These are phyloP conservation scores for Teinopalpus imperialis DNA, from an alignment of 2,888 invertebrate genomes.

Conservation along the genomic window DNA sequence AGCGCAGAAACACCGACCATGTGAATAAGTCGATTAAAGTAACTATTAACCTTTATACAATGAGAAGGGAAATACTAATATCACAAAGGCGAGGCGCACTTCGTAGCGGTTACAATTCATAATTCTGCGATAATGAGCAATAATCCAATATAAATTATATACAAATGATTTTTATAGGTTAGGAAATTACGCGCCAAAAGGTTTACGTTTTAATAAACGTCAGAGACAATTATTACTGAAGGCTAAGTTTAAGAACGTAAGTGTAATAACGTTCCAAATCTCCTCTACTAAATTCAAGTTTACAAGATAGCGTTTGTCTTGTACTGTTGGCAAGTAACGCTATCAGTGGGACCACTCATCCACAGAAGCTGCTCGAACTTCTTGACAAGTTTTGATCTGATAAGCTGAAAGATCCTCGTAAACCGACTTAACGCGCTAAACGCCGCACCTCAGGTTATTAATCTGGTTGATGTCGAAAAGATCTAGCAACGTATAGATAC, in stretches of 20 bases:
- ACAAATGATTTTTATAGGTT: too few relatives aligned
- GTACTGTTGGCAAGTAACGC: constrained; percentile 18
- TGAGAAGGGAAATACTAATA: constrained; percentile 27
- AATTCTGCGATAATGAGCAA: background rate
- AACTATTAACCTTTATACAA: constrained; percentile 36
- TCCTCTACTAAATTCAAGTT: too few relatives aligned
- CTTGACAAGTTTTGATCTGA: constrained; percentile 73
- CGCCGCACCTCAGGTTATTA: constrained; percentile 40
- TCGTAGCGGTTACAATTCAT: constrained; percentile 14
- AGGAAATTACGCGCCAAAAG: too few relatives aligned
- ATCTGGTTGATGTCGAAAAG: constrained; percentile 5
- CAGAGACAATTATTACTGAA: too few relatives aligned
- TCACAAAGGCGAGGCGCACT: constrained; percentile 26
- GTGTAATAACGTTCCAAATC: too few relatives aligned
- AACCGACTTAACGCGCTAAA: constrained; percentile 51
- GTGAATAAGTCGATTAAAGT: constrained; percentile 32
- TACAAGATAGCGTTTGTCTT: too few relatives aligned
- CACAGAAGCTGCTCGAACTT: constrained; percentile 28
- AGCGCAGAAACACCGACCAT: constrained; percentile 24
- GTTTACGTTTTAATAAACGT: too few relatives aligned
- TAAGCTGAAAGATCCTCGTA: constrained; percentile 50
- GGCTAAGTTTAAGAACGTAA: too few relatives aligned
- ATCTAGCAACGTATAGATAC: background rate
- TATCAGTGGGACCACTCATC: constrained; percentile 21
- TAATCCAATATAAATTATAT: too few relatives aligned